Conservation (phyloP, 1,140 invertebrate genomes). For the Atopsyche davidsoni region DNA sequence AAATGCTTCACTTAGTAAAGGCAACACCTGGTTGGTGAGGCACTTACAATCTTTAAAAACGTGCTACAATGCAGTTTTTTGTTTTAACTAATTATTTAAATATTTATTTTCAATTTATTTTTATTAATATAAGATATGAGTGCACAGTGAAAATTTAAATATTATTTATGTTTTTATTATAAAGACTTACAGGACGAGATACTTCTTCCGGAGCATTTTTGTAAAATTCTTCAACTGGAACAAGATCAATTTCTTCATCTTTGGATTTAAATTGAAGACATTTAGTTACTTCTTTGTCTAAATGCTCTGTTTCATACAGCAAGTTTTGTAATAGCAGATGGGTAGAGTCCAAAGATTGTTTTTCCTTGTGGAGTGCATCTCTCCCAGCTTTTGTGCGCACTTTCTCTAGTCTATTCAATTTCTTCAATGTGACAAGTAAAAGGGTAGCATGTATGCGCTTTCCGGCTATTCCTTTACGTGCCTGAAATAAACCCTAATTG, state of each 20-base stretch:
- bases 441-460: conserved; percentile 66
- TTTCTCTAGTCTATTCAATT: conserved; percentile 87
- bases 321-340: conserved; percentile 90
- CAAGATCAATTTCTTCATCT: conserved; percentile 87
- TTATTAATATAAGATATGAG: no score
- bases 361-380: conserved; percentile 71
- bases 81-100: no score
- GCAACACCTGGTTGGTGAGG: no score
- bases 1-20: no score
- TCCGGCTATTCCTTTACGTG: conserved; percentile 56
- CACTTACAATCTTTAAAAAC: no score
- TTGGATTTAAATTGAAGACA: conserved; percentile 93
- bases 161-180: not conserved
- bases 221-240: conserved; percentile 80
- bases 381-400: conserved; percentile 73
- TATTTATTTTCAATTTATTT: no score
- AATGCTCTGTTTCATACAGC: conserved; percentile 89
- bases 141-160: no score
- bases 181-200: conserved; percentile 56
- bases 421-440: conserved; percentile 74
- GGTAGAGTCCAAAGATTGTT: conserved; percentile 81
- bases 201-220: conserved; percentile 69
- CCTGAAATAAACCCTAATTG: conserved; percentile 38
- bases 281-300: conserved; percentile 89
- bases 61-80: no score